These are phyloP conservation scores for Beris morrisii DNA, from an alignment of 2,888 invertebrate genomes.

Conservation along the genomic window DNA sequence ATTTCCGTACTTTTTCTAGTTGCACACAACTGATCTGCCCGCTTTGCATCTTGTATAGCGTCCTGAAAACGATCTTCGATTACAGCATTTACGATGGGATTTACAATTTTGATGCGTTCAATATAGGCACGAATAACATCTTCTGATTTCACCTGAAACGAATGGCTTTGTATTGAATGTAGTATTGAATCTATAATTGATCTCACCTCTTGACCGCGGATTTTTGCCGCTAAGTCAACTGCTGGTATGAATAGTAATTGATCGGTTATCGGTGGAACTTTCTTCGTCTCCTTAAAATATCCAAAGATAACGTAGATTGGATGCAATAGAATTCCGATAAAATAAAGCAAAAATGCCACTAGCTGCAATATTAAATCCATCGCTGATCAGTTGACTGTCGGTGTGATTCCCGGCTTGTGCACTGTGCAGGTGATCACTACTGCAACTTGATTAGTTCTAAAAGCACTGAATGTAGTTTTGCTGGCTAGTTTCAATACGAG, in stretches of 20 bases:
- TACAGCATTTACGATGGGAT: slow-evolving; percentile 69
- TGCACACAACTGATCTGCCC: slow-evolving; percentile 58
- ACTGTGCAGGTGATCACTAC: background rate
- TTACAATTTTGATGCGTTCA: slow-evolving; percentile 65
- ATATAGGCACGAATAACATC: slow-evolving; percentile 65
- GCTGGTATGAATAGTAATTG: slow-evolving; percentile 51
- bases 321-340: slow-evolving; percentile 38
- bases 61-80: slow-evolving; percentile 66
- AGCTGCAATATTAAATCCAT: slow-evolving; percentile 42
- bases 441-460: background rate
- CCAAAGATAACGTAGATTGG: slow-evolving; percentile 36
- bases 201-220: slow-evolving; percentile 62
- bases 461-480: background rate
- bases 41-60: slow-evolving; percentile 66
- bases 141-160: slow-evolving; percentile 62
- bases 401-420: too few relatives aligned
- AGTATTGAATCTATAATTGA: too few relatives aligned
- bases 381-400: background rate
- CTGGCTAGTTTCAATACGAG: background rate
- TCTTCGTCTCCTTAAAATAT: slow-evolving; percentile 20
- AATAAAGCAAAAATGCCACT: slow-evolving; percentile 38
- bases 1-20: slow-evolving; percentile 46
- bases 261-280: slow-evolving; percentile 39
- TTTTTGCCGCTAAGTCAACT: slow-evolving; percentile 61
- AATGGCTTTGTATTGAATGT: background rate